These are phyloP conservation scores for Anser brachyrhynchus DNA, from an alignment of 2,113 vertebrate genomes.

Conservation along the genomic window DNA sequence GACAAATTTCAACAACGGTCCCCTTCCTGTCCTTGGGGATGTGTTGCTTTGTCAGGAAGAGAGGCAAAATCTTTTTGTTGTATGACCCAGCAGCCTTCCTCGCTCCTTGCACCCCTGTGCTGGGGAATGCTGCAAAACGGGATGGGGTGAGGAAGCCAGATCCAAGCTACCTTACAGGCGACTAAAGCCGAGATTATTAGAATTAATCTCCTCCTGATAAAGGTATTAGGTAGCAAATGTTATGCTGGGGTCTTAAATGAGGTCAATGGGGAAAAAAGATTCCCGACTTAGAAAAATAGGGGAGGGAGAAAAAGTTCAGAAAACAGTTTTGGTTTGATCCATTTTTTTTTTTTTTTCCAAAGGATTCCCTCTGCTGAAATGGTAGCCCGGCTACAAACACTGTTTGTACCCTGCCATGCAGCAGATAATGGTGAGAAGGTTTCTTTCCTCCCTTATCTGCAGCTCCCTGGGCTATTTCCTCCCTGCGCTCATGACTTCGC, in stretches of 20 bases:
- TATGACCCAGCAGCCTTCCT: background rate
- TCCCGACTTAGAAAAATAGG: background rate
- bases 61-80: background rate
- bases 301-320: background rate
- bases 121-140: background rate
- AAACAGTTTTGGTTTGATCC: background rate
- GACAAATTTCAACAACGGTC: background rate
- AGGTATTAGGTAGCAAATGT: background rate
- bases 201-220: background rate
- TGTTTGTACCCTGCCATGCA: background rate
- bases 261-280: background rate
- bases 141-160: background rate
- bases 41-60: background rate
- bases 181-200: background rate
- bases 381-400: background rate
- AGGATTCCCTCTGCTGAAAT: background rate
- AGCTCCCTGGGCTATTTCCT: background rate
- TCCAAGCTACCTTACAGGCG: too few relatives aligned
- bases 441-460: background rate
- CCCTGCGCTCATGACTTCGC: fast-evolving
- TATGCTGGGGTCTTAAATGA: background rate
- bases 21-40: background rate
- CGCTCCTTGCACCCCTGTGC: background rate
- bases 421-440: background rate
- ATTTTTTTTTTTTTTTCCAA: background rate